These are phyloP conservation scores for Pachydiplax longipennis DNA, from an alignment of 2,888 invertebrate species.

Conservation along the genomic window DNA sequence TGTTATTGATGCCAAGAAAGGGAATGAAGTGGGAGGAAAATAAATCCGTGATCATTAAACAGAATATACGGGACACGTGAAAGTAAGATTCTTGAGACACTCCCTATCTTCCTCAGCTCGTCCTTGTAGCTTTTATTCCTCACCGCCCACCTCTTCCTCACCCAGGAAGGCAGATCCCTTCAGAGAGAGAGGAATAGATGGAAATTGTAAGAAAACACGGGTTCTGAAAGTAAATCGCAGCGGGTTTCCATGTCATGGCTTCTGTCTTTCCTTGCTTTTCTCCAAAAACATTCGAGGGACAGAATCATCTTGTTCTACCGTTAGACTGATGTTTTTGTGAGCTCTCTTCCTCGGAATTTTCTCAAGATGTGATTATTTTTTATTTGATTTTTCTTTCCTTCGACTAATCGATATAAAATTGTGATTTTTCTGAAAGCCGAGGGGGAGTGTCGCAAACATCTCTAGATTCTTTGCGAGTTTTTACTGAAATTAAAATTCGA, in stretches of 20 bases:
- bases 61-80: neutral
- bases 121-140: neutral
- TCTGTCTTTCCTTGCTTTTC: neutral
- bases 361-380: no score
- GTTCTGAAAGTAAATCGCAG: neutral
- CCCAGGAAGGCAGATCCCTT: neutral
- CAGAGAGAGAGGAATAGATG: neutral
- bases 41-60: no score
- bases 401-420: no score
- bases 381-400: no score
- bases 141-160: neutral
- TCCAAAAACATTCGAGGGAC: neutral
- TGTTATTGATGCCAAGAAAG: no score
- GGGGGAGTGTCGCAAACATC: no score
- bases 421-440: no score
- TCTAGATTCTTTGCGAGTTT: no score
- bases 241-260: neutral
- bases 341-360: neutral
- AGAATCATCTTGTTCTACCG: neutral
- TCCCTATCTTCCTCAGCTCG: neutral
- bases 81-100: neutral
- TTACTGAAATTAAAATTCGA: no score
- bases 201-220: neutral
- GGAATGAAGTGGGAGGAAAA: no score
- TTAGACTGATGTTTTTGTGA: neutral